A percentile compares a stretch with the other conserved stretches of the same genome.
phyloP scores from a whole-genome alignment of 2,113 vertebrate species.

The Chlorodrepanis virens region DNA sequence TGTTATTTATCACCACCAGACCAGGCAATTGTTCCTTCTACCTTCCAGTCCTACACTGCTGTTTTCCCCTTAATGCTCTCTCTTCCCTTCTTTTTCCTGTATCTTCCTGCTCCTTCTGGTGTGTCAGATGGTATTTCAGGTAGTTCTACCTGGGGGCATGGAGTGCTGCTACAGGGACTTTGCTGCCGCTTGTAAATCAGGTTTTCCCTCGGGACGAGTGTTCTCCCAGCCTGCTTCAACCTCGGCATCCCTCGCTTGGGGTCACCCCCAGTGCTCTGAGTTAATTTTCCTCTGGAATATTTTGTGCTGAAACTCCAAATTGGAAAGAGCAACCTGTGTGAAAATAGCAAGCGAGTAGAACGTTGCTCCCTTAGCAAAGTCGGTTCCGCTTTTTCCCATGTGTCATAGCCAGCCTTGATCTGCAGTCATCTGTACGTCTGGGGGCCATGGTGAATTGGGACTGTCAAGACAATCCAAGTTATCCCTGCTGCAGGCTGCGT shows the following conservation, averaged over 20 bases:
- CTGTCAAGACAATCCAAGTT: constrained; percentile 72
- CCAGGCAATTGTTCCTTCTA: not conserved
- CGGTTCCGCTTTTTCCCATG: constrained; percentile 55
- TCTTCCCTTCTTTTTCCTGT: not conserved
- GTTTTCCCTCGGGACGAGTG: not conserved
- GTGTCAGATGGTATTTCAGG: not conserved
- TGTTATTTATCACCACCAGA: not conserved
- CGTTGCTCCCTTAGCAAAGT: constrained; percentile 31
- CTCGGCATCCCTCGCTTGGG: not conserved
- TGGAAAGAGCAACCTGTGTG: constrained; percentile 45
- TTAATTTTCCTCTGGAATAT: not conserved
- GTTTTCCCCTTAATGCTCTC: not conserved
- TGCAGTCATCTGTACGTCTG: constrained; percentile 61
- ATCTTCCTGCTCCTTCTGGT: constrained; percentile 13
- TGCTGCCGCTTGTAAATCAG: not conserved
- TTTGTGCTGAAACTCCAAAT: constrained; percentile 13
- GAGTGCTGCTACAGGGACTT: not conserved
- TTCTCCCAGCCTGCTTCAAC: not conserved
- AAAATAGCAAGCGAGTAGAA: constrained; percentile 20
- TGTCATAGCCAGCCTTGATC: constrained; percentile 62
- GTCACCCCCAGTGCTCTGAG: not conserved
- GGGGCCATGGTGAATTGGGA: constrained; percentile 64
- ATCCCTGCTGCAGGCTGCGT: constrained; percentile 77
- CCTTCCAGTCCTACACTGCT: not conserved
- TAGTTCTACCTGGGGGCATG: not conserved